A percentile compares a stretch with the other conserved stretches of the same genome.
phyloP scores from a whole-genome alignment of 35 echinoderm and acorn worm species.

The Amphiura filiformis region DNA sequence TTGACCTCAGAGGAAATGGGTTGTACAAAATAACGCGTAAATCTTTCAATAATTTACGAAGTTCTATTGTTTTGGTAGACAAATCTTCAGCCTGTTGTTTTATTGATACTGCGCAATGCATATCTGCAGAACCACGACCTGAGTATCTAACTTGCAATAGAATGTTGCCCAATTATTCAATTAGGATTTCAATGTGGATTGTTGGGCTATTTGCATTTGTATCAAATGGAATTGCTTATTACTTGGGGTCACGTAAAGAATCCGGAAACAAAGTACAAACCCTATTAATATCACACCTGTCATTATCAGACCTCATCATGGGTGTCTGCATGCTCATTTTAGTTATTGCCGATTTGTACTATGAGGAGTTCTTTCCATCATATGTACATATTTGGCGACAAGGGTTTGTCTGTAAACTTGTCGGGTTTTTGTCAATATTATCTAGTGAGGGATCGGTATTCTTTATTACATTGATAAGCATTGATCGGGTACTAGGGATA shows the following conservation, averaged over 20 bases:
- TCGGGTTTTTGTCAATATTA: neutral
- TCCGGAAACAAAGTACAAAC: conserved; percentile 53
- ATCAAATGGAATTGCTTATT: conserved; percentile 58
- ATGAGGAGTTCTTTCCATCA: conserved; percentile 31
- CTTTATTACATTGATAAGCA: neutral
- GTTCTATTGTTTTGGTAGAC: neutral
- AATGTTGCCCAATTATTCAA: conserved; percentile 44
- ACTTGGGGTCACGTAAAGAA: conserved; percentile 29
- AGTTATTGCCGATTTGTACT: conserved; percentile 47
- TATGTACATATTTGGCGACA: conserved; percentile 45
- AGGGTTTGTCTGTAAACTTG: conserved; percentile 55
- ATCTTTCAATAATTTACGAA: neutral
- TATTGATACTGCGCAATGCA: neutral
- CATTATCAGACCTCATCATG: conserved; percentile 61
- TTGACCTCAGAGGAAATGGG: neutral
- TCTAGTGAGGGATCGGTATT: neutral
- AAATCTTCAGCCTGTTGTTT: neutral
- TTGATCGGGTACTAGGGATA: neutral
- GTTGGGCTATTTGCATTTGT: conserved; percentile 67
- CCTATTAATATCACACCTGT: conserved; percentile 56
- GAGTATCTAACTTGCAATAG: conserved; percentile 35
- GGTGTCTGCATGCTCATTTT: conserved; percentile 65
- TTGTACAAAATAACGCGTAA: neutral
- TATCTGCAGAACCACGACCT: neutral
- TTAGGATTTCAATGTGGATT: conserved; percentile 68